Conservation (phyloP, 2,113 vertebrate species). For the Aspiorhynchus laticeps region DNA sequence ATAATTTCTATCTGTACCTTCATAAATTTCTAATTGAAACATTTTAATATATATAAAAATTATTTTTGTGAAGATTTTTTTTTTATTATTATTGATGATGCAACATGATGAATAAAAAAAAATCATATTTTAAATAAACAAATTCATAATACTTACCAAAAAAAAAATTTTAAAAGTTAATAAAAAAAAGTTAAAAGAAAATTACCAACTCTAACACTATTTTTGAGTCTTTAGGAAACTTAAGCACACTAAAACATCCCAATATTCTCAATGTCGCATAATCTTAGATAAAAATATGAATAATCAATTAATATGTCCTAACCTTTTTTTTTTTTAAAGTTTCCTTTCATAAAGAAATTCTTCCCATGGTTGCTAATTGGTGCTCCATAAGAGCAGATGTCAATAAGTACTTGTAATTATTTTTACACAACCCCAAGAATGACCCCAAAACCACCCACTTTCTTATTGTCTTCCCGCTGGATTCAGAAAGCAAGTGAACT, state of each 20-base stretch:
- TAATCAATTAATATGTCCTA: background rate
- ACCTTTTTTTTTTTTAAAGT: background rate
- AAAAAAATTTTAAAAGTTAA: too few species aligned
- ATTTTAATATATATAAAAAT: too few species aligned
- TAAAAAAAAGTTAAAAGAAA: too few species aligned
- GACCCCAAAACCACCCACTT: slow-evolving; percentile 26
- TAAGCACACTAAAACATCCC: background rate
- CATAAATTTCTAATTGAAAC: too few species aligned
- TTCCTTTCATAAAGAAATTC: background rate
- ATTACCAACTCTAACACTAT: too few species aligned
- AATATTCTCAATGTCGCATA: background rate
- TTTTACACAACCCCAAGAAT: slow-evolving; percentile 4
- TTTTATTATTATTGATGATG: too few species aligned
- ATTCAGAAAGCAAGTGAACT: slow-evolving; percentile 55
- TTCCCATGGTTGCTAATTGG: background rate
- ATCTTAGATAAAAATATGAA: background rate
- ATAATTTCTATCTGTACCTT: too few species aligned
- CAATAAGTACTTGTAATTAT: background rate
- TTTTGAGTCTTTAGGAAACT: background rate
- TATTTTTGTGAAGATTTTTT: too few species aligned
- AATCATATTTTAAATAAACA: too few species aligned
- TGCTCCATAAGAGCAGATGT: background rate
- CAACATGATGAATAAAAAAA: too few species aligned
- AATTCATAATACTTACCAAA: too few species aligned
- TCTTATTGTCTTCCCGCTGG: slow-evolving; percentile 37